A percentile compares a stretch with the other conserved stretches of the same genome.
phyloP scores from a whole-genome alignment of 2,113 vertebrate species.

The Vanacampus margaritifer region DNA sequence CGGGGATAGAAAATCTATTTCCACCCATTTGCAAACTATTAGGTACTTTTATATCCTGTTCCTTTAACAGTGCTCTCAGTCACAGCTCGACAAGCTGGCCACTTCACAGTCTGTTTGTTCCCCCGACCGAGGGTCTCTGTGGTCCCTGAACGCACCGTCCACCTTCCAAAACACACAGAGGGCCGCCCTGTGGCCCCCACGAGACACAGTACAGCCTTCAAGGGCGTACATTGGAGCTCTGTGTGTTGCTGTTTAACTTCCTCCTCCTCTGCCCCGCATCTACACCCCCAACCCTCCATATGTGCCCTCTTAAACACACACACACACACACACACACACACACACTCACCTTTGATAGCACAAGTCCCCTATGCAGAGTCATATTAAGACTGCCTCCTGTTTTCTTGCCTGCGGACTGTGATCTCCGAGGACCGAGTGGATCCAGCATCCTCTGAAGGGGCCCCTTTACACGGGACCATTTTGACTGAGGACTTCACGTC shows the following conservation, averaged over 20 bases:
- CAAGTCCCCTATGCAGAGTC: background rate
- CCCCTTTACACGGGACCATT: background rate
- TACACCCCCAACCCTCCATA: slow-evolving; percentile 17
- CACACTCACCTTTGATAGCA: slow-evolving; percentile 23
- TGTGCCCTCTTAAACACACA: background rate
- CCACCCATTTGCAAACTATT: background rate
- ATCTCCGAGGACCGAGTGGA: background rate
- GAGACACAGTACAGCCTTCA: slow-evolving; percentile 51
- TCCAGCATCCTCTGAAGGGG: background rate
- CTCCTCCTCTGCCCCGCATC: slow-evolving; percentile 31
- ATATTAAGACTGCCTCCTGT: slow-evolving; percentile 7
- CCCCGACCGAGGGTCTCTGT: slow-evolving; percentile 49
- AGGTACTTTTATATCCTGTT: background rate
- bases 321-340: background rate
- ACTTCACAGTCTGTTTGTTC: slow-evolving; percentile 52
- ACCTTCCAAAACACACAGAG: slow-evolving; percentile 47
- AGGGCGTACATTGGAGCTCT: slow-evolving; percentile 54
- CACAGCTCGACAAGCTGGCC: slow-evolving; percentile 26
- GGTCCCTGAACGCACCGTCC: slow-evolving; percentile 50
- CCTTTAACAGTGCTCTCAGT: slow-evolving; percentile 40
- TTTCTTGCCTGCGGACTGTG: slow-evolving; percentile 7
- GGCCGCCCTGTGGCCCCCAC: slow-evolving; percentile 46
- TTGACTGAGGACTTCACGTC: too few species aligned
- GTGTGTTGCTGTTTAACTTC: slow-evolving; percentile 45
- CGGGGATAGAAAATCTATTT: too few species aligned